Base-by-base conservation (phyloP, 2,113 vertebrate genomes). In the Plecturocebus donacophilus region DNA sequence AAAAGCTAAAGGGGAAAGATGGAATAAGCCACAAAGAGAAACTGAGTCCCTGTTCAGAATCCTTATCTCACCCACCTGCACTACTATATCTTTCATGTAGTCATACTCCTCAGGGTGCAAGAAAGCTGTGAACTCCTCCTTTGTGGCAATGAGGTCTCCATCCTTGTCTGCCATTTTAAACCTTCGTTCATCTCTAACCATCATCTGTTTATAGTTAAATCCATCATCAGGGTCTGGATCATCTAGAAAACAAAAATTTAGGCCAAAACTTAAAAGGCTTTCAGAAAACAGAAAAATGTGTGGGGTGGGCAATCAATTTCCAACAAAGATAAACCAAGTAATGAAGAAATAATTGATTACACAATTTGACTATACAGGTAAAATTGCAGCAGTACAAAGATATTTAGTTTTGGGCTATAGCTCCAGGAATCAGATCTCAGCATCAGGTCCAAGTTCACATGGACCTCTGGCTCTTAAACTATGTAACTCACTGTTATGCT, bases 51-150 rank as follows among this genome's bases (percentile, higher is more conserved):
- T 8, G 9, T 0, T 35, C 35, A 11, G 86, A 87, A 47, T 6
- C 21, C 47, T 14, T 5, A 10, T 23, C 42, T 9, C 4, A 88
- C 98, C 27, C 93, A 99, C 99, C 99, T 99, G 98, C 35, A 99
- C 99, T 0, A 99, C 99, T 0, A 99, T 99, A 30, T 99, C 99
- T 89, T 99, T 99, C 99, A 99, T 99, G 97, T 99, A 99, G 8
- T 99, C 99, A 0, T 99, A 99, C n/a, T 99, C 99, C 52, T 99
- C 99, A 0, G 99, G 99, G 90, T 99, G 99, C 77, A 99, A 98
- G 49, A 99, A 99, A 54, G 99, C 99, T 0, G 99, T 99, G 97
- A 99, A 99, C 96, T 99, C 99, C 0, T 99, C 98, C 97, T 99
- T 99, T 97, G 99, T 99, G 35, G 99, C 99, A 0, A 99, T 98